phyloP scores from a whole-genome alignment of 2,797 vertebrate genomes.

The Lepus oiostolus region DNA sequence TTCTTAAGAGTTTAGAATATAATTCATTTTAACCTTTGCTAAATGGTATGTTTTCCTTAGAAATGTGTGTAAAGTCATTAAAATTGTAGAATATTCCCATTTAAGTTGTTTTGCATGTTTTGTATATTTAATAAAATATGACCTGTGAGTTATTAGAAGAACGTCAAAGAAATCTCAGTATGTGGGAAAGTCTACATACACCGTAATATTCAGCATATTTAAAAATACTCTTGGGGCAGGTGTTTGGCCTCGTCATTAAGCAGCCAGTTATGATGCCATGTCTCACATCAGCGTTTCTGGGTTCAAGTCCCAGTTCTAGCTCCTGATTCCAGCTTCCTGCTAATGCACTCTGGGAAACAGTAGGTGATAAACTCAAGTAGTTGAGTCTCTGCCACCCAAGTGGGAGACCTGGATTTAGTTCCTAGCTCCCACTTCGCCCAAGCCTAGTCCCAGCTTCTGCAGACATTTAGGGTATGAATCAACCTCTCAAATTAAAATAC shows the following conservation, averaged over 20 bases:
- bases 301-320: too few species aligned
- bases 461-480: too few species aligned
- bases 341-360: too few species aligned
- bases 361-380: too few species aligned
- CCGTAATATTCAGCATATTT: neutral
- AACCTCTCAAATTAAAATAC: conserved; percentile 22
- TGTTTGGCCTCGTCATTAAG: too few species aligned
- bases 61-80: neutral
- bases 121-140: neutral
- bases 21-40: conserved; percentile 2
- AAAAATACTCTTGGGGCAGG: neutral
- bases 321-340: too few species aligned
- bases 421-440: too few species aligned
- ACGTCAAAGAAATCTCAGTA: neutral
- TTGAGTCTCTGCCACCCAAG: too few species aligned
- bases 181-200: neutral
- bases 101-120: neutral
- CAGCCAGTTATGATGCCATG: too few species aligned
- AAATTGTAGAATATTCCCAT: neutral
- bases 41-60: conserved; percentile 4
- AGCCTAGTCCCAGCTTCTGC: too few species aligned
- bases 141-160: neutral
- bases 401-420: too few species aligned
- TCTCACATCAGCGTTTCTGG: too few species aligned
- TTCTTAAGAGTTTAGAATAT: neutral